phyloP scores from a whole-genome alignment of 2,888 invertebrate genomes.

The Leptinotarsa haldemani region DNA sequence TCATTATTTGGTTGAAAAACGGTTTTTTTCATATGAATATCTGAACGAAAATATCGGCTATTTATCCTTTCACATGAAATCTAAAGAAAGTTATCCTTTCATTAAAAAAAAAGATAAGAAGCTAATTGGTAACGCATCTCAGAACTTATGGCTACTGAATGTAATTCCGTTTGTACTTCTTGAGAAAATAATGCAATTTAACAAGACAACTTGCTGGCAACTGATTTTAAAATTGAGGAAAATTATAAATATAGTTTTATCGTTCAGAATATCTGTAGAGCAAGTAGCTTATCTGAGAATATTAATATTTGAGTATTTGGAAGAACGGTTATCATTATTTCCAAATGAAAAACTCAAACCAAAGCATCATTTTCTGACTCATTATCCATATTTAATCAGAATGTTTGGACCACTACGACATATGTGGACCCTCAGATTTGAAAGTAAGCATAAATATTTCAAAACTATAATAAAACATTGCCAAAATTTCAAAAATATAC shows the following conservation, averaged over 20 bases:
- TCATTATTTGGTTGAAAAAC: not conserved
- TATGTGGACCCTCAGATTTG: conserved; percentile 2
- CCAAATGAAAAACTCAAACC: conserved; percentile 40
- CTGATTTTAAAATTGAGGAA: conserved; percentile 31
- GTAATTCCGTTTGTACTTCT: conserved; percentile 6
- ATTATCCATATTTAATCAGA: conserved; percentile 7
- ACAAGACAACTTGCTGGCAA: conserved; percentile 10
- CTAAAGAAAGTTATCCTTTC: not conserved
- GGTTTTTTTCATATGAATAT: not conserved
- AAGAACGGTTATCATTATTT: conserved; percentile 24
- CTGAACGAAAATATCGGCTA: not conserved
- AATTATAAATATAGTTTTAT: conserved; percentile 28
- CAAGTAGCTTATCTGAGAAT: not conserved
- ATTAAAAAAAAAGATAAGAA: conserved; percentile 4
- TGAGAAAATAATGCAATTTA: not conserved
- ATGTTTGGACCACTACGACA: conserved; percentile 6
- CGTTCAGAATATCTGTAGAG: conserved; percentile 24
- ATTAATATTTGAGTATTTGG: conserved; percentile 17
- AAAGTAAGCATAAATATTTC: conserved; percentile 18
- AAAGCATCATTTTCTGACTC: conserved; percentile 36
- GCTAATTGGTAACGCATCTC: conserved; percentile 11
- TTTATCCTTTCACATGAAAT: not conserved
- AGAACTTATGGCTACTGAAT: not conserved
- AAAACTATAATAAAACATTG: not conserved
- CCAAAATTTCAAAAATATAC: conserved; percentile 11